A percentile compares a stretch with the other conserved stretches of the same genome.
Conservation (phyloP, 1,140 invertebrate species). For the Papilio aristodemus region DNA sequence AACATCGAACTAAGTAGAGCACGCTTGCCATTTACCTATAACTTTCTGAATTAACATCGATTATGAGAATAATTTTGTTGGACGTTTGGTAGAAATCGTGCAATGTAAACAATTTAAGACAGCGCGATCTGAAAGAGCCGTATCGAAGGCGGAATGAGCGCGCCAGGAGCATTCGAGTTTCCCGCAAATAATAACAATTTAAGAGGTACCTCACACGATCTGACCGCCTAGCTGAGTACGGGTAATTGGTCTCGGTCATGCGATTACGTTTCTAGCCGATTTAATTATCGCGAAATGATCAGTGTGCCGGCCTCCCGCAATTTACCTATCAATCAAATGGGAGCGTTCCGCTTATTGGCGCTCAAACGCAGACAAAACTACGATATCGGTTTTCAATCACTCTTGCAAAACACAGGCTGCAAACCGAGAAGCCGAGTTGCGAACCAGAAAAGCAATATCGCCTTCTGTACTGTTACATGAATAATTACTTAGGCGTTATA, state of each 20-base stretch:
- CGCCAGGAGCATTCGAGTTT: slow-evolving; percentile 60
- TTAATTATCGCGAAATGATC: slow-evolving; percentile 81
- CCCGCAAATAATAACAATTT: slow-evolving; percentile 72
- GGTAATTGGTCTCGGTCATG: slow-evolving; percentile 80
- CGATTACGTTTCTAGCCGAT: slow-evolving; percentile 79
- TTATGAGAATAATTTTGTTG: slow-evolving; percentile 2
- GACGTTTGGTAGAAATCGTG: slow-evolving; percentile 22
- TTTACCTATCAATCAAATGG: slow-evolving; percentile 80
- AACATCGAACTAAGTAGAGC: too few relatives aligned
- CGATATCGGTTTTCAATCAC: slow-evolving; percentile 56
- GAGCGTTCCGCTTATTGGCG: slow-evolving; percentile 52
- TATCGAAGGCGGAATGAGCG: slow-evolving; percentile 42
- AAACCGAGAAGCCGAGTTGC: slow-evolving; percentile 27
- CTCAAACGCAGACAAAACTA: slow-evolving; percentile 38
- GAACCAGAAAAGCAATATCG: slow-evolving; percentile 48
- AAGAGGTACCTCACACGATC: slow-evolving; percentile 68
- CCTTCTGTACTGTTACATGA: slow-evolving; percentile 16
- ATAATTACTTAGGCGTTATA: slow-evolving; percentile 27
- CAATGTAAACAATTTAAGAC: slow-evolving; percentile 19
- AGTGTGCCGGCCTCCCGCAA: slow-evolving; percentile 73
- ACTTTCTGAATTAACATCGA: not conserved
- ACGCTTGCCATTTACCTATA: slow-evolving; percentile 1
- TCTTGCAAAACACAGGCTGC: slow-evolving; percentile 48
- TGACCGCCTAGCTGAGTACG: slow-evolving; percentile 64
- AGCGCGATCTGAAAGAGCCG: slow-evolving; percentile 31